Conservation (phyloP, 2,113 vertebrate species). For the Dryoscopus gambensis region DNA sequence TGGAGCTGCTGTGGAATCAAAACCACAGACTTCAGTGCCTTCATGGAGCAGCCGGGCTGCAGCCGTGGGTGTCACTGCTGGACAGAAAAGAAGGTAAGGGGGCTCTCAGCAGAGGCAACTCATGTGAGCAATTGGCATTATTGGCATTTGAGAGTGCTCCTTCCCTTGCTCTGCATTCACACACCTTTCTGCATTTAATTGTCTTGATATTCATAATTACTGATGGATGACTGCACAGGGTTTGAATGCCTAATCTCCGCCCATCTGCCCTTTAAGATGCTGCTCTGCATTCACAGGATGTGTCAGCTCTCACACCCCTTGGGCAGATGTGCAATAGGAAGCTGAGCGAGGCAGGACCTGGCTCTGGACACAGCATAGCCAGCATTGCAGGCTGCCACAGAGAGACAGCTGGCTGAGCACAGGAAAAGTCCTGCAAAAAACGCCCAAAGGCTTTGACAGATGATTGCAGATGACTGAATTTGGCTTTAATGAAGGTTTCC, state of each 20-base stretch:
- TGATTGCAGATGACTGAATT: neutral
- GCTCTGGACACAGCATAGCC: neutral
- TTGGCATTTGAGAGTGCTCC: neutral
- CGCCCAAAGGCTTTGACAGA: neutral
- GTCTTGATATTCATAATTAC: neutral
- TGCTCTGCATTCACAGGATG: neutral
- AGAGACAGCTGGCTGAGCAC: neutral
- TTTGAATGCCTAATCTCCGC: neutral
- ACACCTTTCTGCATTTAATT: neutral
- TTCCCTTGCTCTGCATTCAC: neutral
- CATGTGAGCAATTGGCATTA: fast-evolving
- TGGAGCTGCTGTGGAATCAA: conserved; percentile 94
- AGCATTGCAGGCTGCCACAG: neutral
- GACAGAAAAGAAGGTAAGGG: conserved; percentile 78
- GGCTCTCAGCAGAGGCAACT: fast-evolving
- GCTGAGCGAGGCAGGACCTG: neutral
- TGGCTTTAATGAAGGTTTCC: neutral
- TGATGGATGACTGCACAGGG: neutral
- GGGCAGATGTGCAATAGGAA: neutral
- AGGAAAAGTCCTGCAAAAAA: neutral
- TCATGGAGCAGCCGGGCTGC: conserved; percentile 93
- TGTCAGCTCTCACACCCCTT: neutral
- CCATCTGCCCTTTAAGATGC: neutral
- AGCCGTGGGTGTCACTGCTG: conserved; percentile 83
- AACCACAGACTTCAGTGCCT: conserved; percentile 88